phyloP scores from a whole-genome alignment of 92 coral and sea anemone species.

The Phymanthus crucifer region DNA sequence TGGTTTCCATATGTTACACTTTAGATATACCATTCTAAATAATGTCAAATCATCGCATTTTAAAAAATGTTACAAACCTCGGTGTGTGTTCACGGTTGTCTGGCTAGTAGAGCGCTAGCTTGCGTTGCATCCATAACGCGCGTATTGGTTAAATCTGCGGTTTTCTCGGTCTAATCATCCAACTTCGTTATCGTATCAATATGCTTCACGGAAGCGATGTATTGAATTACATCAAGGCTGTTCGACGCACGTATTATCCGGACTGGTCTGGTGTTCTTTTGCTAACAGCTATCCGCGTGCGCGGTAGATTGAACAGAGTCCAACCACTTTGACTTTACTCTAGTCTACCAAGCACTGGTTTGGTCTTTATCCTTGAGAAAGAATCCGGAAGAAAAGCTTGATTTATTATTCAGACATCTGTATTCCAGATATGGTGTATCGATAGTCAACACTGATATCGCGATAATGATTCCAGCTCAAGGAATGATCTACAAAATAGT shows the following conservation, averaged over 20 bases:
- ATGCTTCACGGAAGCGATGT: conserved; percentile 26
- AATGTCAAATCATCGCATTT: neutral
- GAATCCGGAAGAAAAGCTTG: neutral
- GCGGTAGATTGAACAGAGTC: neutral
- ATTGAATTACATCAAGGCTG: conserved; percentile 17
- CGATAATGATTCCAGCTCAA: neutral
- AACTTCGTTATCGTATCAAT: neutral
- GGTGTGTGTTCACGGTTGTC: neutral
- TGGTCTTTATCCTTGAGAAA: neutral
- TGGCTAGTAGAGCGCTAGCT: no score
- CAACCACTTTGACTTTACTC: neutral
- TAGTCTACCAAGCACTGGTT: neutral
- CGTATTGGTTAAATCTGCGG: neutral
- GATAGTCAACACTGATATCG: conserved; percentile 3
- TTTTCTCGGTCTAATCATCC: neutral
- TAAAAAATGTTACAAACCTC: neutral
- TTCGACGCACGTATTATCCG: conserved; percentile 4
- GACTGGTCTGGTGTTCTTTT: conserved; percentile 19
- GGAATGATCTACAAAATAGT: conserved; percentile 13
- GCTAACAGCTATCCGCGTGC: neutral
- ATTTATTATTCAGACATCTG: neutral
- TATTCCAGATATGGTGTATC: neutral
- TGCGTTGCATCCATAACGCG: no score
- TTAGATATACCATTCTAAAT: neutral
- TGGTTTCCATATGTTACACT: neutral